phyloP scores from a whole-genome alignment of 23 tunicate species.

The Styela clava region DNA sequence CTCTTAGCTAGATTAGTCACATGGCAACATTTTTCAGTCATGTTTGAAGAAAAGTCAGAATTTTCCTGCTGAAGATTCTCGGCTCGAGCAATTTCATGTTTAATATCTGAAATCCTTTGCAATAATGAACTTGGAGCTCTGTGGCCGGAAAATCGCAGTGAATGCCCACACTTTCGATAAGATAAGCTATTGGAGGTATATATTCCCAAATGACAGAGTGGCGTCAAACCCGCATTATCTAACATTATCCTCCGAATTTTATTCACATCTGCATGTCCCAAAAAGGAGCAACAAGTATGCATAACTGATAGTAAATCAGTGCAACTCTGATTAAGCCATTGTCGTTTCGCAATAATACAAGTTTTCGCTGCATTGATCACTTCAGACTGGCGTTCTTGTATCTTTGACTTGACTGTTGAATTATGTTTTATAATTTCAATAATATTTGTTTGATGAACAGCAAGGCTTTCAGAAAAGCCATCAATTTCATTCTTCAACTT shows the following conservation, averaged over 20 bases:
- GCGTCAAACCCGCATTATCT: not conserved
- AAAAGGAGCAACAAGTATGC: not conserved
- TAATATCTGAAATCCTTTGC: not conserved
- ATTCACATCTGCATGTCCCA: conserved; percentile 1
- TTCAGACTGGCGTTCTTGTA: not conserved
- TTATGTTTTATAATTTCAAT: not conserved
- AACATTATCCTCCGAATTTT: not conserved
- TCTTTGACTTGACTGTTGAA: not conserved
- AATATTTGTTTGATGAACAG: not conserved
- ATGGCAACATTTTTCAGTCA: not conserved
- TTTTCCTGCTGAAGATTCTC: not conserved
- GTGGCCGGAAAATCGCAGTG: not conserved
- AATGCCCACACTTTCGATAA: not conserved
- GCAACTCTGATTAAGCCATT: not conserved
- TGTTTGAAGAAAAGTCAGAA: not conserved
- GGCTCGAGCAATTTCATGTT: not conserved
- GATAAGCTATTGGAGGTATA: not conserved
- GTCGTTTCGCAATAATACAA: not conserved
- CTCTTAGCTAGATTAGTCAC: not conserved
- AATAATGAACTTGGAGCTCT: not conserved
- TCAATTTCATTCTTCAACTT: not conserved
- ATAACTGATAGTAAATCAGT: not conserved
- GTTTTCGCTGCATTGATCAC: not conserved
- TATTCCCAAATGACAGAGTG: not conserved
- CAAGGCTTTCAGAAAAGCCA: not conserved